Conservation (phyloP, 1,140 invertebrate species). For the Parasteatoda tepidariorum region DNA sequence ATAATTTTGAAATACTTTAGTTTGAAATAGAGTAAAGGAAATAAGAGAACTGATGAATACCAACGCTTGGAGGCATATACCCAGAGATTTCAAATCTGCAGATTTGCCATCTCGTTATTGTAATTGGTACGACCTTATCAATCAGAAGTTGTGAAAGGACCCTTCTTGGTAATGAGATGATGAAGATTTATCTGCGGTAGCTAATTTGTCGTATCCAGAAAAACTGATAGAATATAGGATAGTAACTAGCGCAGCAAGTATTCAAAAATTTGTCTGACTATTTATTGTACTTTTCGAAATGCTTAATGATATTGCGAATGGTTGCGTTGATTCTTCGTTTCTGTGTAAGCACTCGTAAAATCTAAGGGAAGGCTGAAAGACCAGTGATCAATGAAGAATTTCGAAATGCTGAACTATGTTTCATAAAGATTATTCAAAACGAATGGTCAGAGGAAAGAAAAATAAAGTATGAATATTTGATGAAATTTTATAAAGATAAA, state of each 20-base stretch:
- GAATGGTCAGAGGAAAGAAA: not conserved
- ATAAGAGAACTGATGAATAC: not conserved
- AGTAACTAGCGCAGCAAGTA: not conserved
- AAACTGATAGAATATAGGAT: not conserved
- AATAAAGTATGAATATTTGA: not conserved
- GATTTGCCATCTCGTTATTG: constrained; percentile 7
- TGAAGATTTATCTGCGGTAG: not conserved
- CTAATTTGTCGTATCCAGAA: not conserved
- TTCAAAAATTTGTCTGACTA: not conserved
- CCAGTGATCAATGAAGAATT: not conserved
- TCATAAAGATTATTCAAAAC: not conserved
- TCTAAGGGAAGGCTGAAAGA: not conserved
- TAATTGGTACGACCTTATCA: constrained; percentile 1
- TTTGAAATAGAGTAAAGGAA: constrained; percentile 9
- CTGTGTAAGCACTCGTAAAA: not conserved
- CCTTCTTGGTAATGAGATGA: not conserved
- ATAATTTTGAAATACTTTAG: constrained; percentile 2
- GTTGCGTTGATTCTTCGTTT: not conserved
- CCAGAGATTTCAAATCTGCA: not conserved
- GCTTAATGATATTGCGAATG: not conserved
- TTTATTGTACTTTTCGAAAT: constrained; percentile 12
- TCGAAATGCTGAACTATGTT: not conserved
- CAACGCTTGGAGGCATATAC: constrained; percentile 1
- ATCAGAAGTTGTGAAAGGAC: not conserved
- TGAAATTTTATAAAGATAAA: not conserved